Evolutionary conservation across 2,888 invertebrate genomes (phyloP), one percentile per base, ranked within the genome.

Genomic region (Agrotis clavis): DNA sequence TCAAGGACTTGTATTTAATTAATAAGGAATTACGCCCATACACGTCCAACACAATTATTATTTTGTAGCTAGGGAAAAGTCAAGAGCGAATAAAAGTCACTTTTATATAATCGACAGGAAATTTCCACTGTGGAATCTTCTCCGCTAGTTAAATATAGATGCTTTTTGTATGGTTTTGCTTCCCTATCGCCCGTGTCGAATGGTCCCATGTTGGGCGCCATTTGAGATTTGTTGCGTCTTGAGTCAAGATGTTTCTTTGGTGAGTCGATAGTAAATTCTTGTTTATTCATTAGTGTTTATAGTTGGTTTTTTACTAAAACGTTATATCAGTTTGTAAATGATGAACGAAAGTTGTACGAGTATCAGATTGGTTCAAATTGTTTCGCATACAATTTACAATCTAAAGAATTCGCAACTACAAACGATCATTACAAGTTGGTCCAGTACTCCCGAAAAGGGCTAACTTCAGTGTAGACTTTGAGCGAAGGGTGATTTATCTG

Each of bases 201-300:
- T 54, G 3, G 72, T 35, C 72, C 79, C 76, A 61, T 25, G 50
- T 25, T 45, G 76, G 76, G 76, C 73, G 76, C 73, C 76, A 76
- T 50, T 79, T 19, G 54, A 54, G 21, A 64, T 50, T 64, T 25
- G 14, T 18, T 11, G 14, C 18, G 4, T 13, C 13, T 56, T 35
- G 35, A 41, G 59, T 50, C 13, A n/a, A 53, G n/a, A 59, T 14
- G 19, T 53, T 19, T 1, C 18, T 25, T 35, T 56, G 9, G 35
- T 4, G 1, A 48, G 19, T 54, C 5, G 66, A 50, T 59, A 21
- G n/a, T 13, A 1, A 45, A 35, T 72, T 30, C 4, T 9, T 0
- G 21, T 62, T 56, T 74, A 4, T 47, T 47, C 16, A 35, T 57
- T 50, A 5, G 16, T 50, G 3, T 72, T 41, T 48, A 14, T 19